Conservation (phyloP, 2,113 vertebrate genomes). For the Nesogale talazaci region DNA sequence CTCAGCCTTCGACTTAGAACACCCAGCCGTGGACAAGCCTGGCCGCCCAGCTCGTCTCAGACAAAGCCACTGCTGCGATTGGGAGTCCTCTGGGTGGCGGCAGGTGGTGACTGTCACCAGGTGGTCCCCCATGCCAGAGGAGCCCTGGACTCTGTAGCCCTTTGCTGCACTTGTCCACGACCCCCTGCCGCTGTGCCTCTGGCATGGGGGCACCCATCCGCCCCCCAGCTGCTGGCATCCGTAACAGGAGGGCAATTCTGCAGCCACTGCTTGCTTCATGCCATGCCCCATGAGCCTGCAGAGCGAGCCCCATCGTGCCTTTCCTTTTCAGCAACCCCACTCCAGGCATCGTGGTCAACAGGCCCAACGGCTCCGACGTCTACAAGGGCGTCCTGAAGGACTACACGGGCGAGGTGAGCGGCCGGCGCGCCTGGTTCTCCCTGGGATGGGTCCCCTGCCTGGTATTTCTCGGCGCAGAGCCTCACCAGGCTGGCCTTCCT, state of each 20-base stretch:
- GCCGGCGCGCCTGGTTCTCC: fast-evolving
- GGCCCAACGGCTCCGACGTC: constrained; percentile 95
- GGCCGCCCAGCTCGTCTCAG: background rate
- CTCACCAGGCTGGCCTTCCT: background rate
- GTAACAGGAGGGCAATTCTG: fast-evolving
- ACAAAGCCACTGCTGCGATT: background rate
- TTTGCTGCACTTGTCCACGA: background rate
- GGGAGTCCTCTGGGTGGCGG: background rate
- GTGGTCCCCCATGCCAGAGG: background rate
- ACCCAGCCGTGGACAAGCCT: background rate
- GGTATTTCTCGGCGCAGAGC: background rate
- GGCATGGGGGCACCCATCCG: background rate
- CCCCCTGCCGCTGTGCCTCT: background rate
- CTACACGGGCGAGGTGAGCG: constrained; percentile 91
- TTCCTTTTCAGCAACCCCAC: constrained; percentile 93
- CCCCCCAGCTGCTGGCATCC: background rate
- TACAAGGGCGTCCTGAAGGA: constrained; percentile 95
- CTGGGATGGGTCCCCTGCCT: no score
- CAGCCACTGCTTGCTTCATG: fast-evolving
- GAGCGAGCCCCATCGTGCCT: no score
- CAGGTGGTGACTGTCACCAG: background rate
- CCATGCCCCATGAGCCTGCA: fast-evolving
- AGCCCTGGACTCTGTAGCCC: background rate
- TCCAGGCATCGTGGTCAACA: constrained; percentile 94
- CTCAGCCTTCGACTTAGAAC: background rate